Conservation (phyloP, 1,140 invertebrate species). For the Geopemphigus sp. region DNA sequence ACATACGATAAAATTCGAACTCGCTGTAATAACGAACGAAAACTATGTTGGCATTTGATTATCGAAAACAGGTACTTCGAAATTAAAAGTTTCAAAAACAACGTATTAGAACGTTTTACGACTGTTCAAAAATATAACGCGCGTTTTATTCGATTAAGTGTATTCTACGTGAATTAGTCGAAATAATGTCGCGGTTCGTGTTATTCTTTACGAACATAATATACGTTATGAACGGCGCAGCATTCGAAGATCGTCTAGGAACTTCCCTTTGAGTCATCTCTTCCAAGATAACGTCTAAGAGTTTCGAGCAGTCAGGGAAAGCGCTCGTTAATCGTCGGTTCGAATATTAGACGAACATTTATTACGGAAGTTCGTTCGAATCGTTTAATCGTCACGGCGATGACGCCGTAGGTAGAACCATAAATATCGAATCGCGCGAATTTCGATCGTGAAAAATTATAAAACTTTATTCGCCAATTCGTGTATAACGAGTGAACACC, state of each 20-base stretch:
- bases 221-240: neutral
- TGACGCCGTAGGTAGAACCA: neutral
- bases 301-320: neutral
- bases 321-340: constrained; percentile 11
- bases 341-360: constrained; percentile 20
- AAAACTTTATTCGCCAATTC: neutral
- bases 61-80: too few species aligned
- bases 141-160: too few species aligned
- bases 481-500: too few species aligned
- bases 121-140: too few species aligned
- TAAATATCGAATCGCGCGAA: neutral
- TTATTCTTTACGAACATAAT: too few species aligned
- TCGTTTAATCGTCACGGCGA: neutral
- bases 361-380: constrained; percentile 15
- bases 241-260: constrained; percentile 17
- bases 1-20: too few species aligned
- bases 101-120: too few species aligned
- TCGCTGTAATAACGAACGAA: too few species aligned
- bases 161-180: too few species aligned
- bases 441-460: neutral
- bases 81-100: too few species aligned
- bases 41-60: too few species aligned
- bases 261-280: neutral
- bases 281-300: constrained; percentile 1
- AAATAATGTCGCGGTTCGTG: too few species aligned